A percentile compares a stretch with the other conserved stretches of the same genome.
These are phyloP conservation scores for Arenicola marina DNA, from an alignment of 2,888 invertebrate genomes.

Conservation along the genomic window DNA sequence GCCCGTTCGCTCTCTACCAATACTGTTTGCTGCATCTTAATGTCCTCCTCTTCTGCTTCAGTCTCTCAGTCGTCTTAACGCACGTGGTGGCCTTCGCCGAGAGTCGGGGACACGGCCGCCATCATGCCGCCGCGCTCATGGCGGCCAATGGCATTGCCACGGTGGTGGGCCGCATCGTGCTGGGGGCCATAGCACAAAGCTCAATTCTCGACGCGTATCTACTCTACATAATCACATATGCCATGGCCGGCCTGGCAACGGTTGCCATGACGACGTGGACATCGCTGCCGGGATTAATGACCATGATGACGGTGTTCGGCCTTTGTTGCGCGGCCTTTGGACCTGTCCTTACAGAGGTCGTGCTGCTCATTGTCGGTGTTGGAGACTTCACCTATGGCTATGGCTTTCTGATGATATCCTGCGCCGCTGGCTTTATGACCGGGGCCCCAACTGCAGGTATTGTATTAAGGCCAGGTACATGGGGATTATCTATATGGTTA, in stretches of 20 bases:
- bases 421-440: background rate
- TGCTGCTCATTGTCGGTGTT: background rate
- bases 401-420: slow-evolving; percentile 2
- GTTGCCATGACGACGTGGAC: background rate
- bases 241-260: background rate
- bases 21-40: background rate
- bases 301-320: background rate
- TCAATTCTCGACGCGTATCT: background rate
- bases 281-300: background rate
- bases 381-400: background rate
- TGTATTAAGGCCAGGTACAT: too few relatives aligned
- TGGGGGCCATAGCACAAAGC: background rate
- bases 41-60: background rate
- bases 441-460: background rate
- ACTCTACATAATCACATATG: background rate
- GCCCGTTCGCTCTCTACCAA: background rate
- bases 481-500: too few relatives aligned
- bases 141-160: background rate
- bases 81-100: background rate
- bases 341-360: background rate
- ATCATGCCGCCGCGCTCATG: background rate
- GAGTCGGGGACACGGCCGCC: background rate
- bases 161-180: background rate
- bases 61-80: background rate
- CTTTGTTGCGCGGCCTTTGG: background rate